These are phyloP conservation scores for Orycteropus afer DNA, from an alignment of 2,113 vertebrate species.

Conservation along the genomic window DNA sequence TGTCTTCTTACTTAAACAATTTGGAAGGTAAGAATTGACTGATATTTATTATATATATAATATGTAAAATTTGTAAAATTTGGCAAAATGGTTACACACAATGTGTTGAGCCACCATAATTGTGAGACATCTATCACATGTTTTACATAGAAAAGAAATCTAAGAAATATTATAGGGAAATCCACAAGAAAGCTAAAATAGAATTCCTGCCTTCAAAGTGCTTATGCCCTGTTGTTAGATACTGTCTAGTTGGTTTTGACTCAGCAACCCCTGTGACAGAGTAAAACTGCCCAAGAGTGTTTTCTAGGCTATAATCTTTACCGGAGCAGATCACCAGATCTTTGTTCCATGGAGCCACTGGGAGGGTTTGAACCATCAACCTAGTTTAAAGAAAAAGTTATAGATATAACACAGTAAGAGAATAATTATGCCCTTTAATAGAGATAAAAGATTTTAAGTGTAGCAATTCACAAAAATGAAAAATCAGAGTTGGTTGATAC, in stretches of 20 bases:
- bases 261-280: too few relatives aligned
- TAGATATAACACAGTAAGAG: not conserved
- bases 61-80: not conserved
- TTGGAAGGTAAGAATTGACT: not conserved
- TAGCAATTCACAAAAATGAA: not conserved
- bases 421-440: not conserved
- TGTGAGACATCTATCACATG: not conserved
- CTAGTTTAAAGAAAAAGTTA: not conserved
- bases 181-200: not conserved
- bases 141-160: not conserved
- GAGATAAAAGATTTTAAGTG: not conserved
- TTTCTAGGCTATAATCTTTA: too few relatives aligned
- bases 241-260: too few relatives aligned
- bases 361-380: too few relatives aligned
- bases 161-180: not conserved
- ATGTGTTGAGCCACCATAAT: not conserved
- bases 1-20: not conserved
- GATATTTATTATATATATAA: not conserved
- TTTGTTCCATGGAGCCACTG: too few relatives aligned
- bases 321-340: too few relatives aligned
- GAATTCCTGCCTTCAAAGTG: not conserved
- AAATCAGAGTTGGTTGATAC: not conserved
- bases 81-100: not conserved
- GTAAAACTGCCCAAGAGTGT: too few relatives aligned
- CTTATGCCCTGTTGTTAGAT: not conserved